Percentiles rank a stretch among this genome's conserved stretches.
Conservation (phyloP, 2,113 vertebrate species). For the Indri indri region DNA sequence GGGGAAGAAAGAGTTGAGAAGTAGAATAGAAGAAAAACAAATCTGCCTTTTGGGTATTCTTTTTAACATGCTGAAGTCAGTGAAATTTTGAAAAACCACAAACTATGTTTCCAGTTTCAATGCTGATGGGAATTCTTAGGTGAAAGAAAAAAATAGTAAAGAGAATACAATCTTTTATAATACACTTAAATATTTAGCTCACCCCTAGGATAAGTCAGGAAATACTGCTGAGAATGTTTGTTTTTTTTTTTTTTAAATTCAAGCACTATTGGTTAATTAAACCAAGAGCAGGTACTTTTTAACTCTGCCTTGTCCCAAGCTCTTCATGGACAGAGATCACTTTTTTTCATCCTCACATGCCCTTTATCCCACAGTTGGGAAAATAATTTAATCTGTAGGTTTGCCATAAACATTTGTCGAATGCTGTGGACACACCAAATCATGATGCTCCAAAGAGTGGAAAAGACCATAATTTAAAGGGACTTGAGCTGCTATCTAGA, state of each 20-base stretch:
- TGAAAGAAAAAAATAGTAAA: conserved; percentile 35
- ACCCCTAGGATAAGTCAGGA: not conserved
- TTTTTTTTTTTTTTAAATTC: not conserved
- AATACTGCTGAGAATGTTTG: conserved; percentile 39
- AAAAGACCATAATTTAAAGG: conserved; percentile 1
- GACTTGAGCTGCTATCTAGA: not conserved
- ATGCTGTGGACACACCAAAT: not conserved
- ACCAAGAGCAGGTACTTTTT: not conserved
- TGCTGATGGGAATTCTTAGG: conserved; percentile 64
- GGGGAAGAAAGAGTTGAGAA: not conserved
- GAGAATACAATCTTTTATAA: conserved; percentile 49
- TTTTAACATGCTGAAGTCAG: conserved; percentile 45
- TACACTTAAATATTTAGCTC: conserved; percentile 30
- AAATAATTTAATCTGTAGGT: not conserved
- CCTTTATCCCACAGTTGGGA: not conserved
- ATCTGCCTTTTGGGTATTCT: conserved; percentile 64
- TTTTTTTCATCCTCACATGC: not conserved
- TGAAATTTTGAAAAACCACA: conserved; percentile 46
- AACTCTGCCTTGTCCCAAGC: not conserved
- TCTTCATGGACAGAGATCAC: not conserved
- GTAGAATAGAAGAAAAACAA: conserved; percentile 11
- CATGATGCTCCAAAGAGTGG: not conserved
- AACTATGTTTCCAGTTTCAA: conserved; percentile 56
- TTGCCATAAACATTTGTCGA: conserved; percentile 15
- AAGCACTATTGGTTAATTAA: not conserved